These are phyloP conservation scores for Eutolmus rufibarbis DNA, from an alignment of 2,888 invertebrate genomes.

Conservation along the genomic window DNA sequence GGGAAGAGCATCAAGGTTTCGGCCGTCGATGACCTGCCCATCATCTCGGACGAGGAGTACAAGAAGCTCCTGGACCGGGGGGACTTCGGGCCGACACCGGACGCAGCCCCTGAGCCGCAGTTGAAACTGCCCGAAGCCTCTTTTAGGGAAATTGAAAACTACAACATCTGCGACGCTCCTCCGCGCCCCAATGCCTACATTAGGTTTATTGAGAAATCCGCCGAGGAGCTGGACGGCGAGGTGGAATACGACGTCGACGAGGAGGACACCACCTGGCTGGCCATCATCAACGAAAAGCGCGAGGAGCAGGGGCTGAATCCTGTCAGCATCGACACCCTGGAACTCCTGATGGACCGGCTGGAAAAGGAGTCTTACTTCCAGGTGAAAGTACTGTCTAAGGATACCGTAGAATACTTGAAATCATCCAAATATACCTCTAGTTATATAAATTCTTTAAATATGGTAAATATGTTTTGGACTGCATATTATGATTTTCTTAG, in stretches of 20 bases:
- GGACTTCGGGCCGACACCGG: slow-evolving; percentile 58
- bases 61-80: slow-evolving; percentile 56
- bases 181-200: slow-evolving; percentile 88
- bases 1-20: slow-evolving; percentile 75
- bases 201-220: slow-evolving; percentile 91
- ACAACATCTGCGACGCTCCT: slow-evolving; percentile 83
- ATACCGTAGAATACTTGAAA: background rate
- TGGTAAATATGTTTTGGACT: background rate
- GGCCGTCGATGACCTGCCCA: slow-evolving; percentile 72
- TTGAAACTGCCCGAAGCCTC: slow-evolving; percentile 74
- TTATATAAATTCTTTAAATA: background rate
- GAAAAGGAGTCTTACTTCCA: slow-evolving; percentile 98
- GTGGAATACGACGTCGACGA: slow-evolving; percentile 98
- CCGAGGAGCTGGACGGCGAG: slow-evolving; percentile 92
- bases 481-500: background rate
- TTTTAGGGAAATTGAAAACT: slow-evolving; percentile 76
- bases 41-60: slow-evolving; percentile 74
- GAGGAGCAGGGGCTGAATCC: slow-evolving; percentile 73
- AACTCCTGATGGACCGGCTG: slow-evolving; percentile 94
- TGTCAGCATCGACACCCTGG: slow-evolving; percentile 89
- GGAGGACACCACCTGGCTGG: slow-evolving; percentile 95
- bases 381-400: slow-evolving; percentile 58
- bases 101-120: slow-evolving; percentile 61
- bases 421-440: background rate
- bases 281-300: slow-evolving; percentile 85